These are phyloP conservation scores for Ectemnius lituratus DNA, from an alignment of 2,888 invertebrate genomes.

Conservation along the genomic window DNA sequence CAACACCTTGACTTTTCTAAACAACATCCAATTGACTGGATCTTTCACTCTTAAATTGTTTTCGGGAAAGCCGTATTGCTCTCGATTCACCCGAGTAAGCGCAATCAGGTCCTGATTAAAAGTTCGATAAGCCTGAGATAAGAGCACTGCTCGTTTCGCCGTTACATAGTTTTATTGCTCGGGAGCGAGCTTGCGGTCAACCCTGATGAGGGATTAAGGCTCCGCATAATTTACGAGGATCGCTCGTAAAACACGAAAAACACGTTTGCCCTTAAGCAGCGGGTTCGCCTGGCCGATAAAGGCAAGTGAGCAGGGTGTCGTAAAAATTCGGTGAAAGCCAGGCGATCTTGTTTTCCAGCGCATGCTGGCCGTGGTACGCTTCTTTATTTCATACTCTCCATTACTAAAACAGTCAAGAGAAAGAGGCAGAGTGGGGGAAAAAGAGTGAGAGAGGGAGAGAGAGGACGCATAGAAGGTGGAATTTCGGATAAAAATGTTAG, in stretches of 20 bases:
- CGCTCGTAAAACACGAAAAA: not conserved
- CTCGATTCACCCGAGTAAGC: not conserved
- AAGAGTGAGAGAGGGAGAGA: not conserved
- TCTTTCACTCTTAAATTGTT: not conserved
- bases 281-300: not conserved
- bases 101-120: not conserved
- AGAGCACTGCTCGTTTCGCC: not conserved
- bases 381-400: constrained; percentile 15
- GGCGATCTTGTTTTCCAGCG: constrained; percentile 1
- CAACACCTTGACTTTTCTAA: not conserved
- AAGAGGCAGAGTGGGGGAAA: not conserved
- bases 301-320: not conserved
- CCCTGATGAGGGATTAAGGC: not conserved
- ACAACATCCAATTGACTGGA: too few species aligned
- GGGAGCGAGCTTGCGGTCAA: not conserved
- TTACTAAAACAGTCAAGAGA: too few species aligned
- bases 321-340: constrained; percentile 9
- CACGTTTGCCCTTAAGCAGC: not conserved
- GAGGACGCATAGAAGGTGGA: constrained; percentile 8
- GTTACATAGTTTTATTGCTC: not conserved
- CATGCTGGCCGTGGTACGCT: not conserved
- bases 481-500: constrained; percentile 31
- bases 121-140: not conserved
- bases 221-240: constrained; percentile 2
- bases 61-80: not conserved